Evolutionary conservation across 1,140 invertebrate species (phyloP).

Genomic region (Lineus longissimus): DNA sequence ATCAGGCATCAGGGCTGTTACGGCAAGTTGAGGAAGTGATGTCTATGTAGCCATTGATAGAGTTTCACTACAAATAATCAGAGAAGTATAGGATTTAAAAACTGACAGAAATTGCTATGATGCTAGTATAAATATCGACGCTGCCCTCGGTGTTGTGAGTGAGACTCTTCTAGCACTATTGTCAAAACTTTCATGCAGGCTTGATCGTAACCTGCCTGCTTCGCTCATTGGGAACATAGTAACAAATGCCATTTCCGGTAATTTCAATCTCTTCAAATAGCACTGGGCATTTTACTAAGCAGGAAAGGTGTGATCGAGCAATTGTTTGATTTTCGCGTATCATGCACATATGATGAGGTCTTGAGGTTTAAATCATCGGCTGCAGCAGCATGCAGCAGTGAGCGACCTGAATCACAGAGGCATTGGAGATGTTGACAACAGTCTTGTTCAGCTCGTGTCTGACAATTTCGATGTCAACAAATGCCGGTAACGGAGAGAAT

Average conservation of each 20-base stretch:
- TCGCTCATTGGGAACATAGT: background rate
- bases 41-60: background rate
- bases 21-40: background rate
- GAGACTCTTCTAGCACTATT: background rate
- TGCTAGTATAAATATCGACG: background rate
- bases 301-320: background rate
- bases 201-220: background rate
- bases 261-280: background rate
- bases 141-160: background rate
- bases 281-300: background rate
- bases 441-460: background rate
- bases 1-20: background rate
- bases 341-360: slow-evolving; percentile 21
- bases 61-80: background rate
- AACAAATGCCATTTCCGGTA: background rate
- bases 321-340: background rate
- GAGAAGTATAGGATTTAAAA: background rate
- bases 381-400: background rate
- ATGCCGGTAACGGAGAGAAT: no score
- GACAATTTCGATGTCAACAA: background rate
- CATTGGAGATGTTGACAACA: background rate
- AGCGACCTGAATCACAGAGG: background rate
- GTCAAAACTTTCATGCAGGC: background rate
- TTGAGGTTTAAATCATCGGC: background rate
- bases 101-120: background rate